Conservation (phyloP, 2,113 vertebrate species). For the Spheniscus mendiculus region DNA sequence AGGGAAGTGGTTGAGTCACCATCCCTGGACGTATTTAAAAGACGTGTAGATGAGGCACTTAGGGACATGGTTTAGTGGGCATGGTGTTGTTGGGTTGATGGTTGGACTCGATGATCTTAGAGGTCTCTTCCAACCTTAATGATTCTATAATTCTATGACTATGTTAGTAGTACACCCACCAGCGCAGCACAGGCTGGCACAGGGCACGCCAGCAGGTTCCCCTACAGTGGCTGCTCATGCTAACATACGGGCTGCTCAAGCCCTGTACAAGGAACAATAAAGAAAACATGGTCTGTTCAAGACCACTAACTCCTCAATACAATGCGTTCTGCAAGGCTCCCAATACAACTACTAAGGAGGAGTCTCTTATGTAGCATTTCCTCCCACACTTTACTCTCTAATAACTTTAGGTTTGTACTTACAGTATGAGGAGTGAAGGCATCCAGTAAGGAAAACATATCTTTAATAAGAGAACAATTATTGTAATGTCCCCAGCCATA, state of each 20-base stretch:
- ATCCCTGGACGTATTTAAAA: too few species aligned
- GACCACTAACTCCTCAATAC: background rate
- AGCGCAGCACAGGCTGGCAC: background rate
- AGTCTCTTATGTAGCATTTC: background rate
- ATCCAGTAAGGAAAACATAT: background rate
- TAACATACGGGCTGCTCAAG: accelerated
- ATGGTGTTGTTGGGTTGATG: too few species aligned
- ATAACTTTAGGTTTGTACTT: background rate
- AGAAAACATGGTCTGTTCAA: background rate
- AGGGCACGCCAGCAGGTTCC: accelerated
- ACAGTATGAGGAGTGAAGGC: background rate
- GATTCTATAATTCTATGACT: too few species aligned
- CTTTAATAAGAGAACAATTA: background rate
- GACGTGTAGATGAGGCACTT: too few species aligned
- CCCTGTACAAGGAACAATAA: accelerated
- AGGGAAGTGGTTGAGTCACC: too few species aligned
- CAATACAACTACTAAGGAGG: background rate
- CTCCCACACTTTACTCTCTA: background rate
- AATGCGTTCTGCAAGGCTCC: background rate
- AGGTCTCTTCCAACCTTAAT: too few species aligned
- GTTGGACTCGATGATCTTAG: too few species aligned
- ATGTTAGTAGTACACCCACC: too few species aligned
- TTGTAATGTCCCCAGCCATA: background rate
- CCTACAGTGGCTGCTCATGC: background rate
- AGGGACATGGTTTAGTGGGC: too few species aligned